These are phyloP conservation scores for Prochilodus magdalenae DNA, from an alignment of 2,113 vertebrate genomes.

Conservation along the genomic window DNA sequence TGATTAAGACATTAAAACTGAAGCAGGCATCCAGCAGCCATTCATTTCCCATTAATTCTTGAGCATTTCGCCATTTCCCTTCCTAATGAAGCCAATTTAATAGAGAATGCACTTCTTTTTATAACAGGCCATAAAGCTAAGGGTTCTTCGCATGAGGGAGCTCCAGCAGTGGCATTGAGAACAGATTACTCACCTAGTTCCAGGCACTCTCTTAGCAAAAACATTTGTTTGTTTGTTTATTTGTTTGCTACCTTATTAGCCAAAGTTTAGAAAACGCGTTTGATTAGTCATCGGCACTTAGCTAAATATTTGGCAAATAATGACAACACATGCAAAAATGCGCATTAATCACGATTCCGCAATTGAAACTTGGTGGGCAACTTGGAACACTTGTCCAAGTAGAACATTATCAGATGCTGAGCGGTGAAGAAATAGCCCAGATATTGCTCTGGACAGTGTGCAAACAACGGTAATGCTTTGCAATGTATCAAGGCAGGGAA, in stretches of 20 bases:
- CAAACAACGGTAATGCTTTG: background rate
- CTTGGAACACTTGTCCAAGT: background rate
- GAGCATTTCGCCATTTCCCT: background rate
- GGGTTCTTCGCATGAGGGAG: constrained; percentile 43
- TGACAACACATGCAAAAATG: constrained; percentile 1
- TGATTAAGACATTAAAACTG: background rate
- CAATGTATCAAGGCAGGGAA: background rate
- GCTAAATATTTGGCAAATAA: constrained; percentile 29
- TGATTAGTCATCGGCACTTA: background rate
- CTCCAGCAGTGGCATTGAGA: constrained; percentile 53
- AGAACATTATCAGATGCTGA: background rate
- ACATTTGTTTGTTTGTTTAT: constrained; percentile 48
- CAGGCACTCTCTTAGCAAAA: constrained; percentile 18
- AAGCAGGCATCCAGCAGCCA: background rate
- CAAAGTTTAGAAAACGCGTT: background rate
- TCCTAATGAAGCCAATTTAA: constrained; percentile 16
- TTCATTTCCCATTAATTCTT: background rate
- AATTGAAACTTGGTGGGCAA: background rate
- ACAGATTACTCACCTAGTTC: constrained; percentile 43
- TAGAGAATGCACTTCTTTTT: constrained; percentile 48
- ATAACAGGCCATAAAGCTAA: constrained; percentile 47
- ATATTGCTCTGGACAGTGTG: background rate
- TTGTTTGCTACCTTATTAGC: constrained; percentile 56
- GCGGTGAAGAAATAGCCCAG: background rate
- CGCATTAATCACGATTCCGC: constrained; percentile 2